Evolutionary conservation across 2,113 vertebrate species (phyloP).

Genomic region (Pterophyllum scalare): DNA sequence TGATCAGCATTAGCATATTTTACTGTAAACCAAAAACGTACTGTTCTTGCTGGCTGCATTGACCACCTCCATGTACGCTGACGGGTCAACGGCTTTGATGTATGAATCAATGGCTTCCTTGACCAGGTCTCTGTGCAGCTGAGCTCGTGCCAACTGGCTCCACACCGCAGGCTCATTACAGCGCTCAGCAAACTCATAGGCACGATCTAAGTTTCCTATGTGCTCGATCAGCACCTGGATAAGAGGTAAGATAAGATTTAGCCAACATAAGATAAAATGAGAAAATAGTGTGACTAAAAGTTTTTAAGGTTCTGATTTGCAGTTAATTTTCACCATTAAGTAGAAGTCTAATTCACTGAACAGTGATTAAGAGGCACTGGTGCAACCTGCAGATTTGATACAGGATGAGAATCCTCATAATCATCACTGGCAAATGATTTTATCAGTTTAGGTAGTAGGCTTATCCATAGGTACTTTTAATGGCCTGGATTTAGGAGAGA

Average conservation of each 20-base stretch:
- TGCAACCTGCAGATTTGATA: neutral
- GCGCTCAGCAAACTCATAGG: constrained; percentile 91
- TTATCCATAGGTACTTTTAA: neutral
- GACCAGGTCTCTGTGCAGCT: constrained; percentile 89
- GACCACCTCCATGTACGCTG: constrained; percentile 90
- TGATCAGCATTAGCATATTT: neutral
- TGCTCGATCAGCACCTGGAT: constrained; percentile 90
- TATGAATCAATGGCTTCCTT: constrained; percentile 93
- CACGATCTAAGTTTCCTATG: constrained; percentile 89
- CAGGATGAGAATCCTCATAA: no score
- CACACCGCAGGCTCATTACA: constrained; percentile 90
- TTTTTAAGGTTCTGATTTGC: neutral
- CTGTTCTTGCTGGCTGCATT: constrained; percentile 88
- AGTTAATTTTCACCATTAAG: neutral
- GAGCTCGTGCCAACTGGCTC: constrained; percentile 89
- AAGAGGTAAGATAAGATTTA: neutral
- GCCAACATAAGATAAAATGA: neutral
- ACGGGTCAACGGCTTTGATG: constrained; percentile 89
- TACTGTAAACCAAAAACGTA: constrained; percentile 70
- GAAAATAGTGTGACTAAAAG: neutral
- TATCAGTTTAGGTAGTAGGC: neutral
- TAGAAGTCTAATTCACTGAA: neutral
- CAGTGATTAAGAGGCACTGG: neutral
- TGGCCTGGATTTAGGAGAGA: neutral
- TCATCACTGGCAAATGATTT: neutral